Evolutionary conservation across 2,113 vertebrate species (phyloP).

Genomic region (Thymallus thymallus): DNA sequence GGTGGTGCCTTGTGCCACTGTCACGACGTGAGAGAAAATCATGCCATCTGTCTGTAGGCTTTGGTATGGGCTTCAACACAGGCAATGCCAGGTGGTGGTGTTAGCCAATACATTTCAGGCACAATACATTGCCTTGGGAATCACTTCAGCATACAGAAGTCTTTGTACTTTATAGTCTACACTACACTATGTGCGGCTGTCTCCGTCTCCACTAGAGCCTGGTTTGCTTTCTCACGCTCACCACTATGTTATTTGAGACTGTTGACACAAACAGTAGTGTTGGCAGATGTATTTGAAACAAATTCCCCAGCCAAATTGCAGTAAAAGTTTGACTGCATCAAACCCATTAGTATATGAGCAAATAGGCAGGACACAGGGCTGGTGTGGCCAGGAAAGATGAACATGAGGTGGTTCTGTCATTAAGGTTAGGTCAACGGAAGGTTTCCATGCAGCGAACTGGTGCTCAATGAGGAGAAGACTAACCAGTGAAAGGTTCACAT

Average conservation of each 20-base stretch:
- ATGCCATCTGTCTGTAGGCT: slow-evolving; percentile 41
- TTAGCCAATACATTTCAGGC: not conserved
- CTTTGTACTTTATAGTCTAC: not conserved
- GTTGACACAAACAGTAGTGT: not conserved
- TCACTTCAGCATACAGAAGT: not conserved
- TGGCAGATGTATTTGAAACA: not conserved
- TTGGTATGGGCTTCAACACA: not conserved
- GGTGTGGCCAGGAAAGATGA: not conserved
- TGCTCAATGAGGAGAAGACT: no score
- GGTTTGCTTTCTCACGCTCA: not conserved
- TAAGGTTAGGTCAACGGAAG: not conserved
- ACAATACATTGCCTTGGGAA: not conserved
- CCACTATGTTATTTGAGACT: not conserved
- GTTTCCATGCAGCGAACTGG: no score
- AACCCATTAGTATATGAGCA: not conserved
- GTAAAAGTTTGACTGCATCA: not conserved
- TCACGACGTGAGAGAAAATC: not conserved
- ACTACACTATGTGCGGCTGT: not conserved
- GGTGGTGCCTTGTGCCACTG: slow-evolving; percentile 6
- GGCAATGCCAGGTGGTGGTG: not conserved
- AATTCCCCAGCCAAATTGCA: not conserved
- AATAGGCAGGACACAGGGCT: not conserved
- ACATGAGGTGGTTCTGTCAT: not conserved
- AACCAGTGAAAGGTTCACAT: no score
- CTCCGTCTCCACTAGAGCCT: not conserved